Conservation (phyloP, 2,888 invertebrate genomes). For the Dicyrtomina minuta region DNA sequence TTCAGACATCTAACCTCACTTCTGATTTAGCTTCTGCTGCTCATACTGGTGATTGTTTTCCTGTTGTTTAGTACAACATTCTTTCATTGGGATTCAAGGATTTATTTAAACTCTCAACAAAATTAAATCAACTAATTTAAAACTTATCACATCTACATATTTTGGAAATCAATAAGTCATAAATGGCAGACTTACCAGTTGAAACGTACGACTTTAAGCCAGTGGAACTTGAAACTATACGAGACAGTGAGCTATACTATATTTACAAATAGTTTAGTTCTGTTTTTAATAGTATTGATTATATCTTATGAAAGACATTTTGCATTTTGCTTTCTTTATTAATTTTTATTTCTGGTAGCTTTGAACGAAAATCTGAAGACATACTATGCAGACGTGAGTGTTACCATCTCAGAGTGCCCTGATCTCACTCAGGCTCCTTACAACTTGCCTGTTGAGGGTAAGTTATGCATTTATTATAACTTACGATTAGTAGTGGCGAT, state of each 20-base stretch:
- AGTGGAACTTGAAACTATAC: conserved; percentile 19
- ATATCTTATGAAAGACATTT: no score
- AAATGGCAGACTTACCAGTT: conserved; percentile 28
- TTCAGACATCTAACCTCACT: no score
- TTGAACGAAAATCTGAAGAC: conserved; percentile 60
- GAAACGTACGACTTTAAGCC: conserved; percentile 24
- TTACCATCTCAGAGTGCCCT: conserved; percentile 80
- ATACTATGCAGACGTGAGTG: conserved; percentile 69
- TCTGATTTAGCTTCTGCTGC: no score
- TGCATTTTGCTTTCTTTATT: no score
- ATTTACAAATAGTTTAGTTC: background rate
- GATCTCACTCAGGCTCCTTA: conserved; percentile 79
- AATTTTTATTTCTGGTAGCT: conserved; percentile 29
- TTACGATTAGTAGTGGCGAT: conserved; percentile 13
- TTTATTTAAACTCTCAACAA: no score
- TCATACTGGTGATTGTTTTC: no score
- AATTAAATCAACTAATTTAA: no score
- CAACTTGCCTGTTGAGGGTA: conserved; percentile 76
- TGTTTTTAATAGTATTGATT: background rate
- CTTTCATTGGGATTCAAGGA: no score
- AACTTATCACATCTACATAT: no score
- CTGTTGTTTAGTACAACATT: no score
- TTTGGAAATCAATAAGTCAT: no score
- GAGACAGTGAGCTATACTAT: conserved; percentile 16
- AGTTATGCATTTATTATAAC: background rate